Conservation (phyloP, 1,140 invertebrate genomes). For the Scaptomyza hsui region DNA sequence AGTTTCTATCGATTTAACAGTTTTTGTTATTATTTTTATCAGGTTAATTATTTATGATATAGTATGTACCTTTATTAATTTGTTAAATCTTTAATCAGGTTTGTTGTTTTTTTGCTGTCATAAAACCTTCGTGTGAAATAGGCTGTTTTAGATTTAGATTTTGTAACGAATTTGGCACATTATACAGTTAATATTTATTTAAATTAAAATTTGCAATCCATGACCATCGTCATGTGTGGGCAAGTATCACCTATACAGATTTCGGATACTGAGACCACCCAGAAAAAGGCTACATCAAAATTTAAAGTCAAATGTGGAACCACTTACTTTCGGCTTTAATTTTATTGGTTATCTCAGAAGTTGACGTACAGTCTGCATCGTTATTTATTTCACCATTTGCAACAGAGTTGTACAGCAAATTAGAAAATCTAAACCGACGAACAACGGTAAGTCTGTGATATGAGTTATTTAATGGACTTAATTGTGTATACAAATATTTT, state of each 20-base stretch:
- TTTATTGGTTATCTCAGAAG: conserved; percentile 12
- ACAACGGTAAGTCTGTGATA: conserved; percentile 43
- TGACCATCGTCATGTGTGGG: conserved; percentile 15
- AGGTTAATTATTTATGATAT: too few species aligned
- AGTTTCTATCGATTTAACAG: not conserved
- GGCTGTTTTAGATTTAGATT: not conserved
- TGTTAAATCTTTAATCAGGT: not conserved
- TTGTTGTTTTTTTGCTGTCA: not conserved
- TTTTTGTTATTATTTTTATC: not conserved
- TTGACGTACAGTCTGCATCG: conserved; percentile 15
- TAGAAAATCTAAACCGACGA: conserved; percentile 28
- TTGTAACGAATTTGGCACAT: not conserved
- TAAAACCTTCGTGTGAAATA: not conserved
- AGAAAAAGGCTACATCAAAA: conserved; percentile 1
- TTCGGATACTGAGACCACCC: conserved; percentile 5
- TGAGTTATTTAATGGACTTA: not conserved
- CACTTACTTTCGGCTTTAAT: conserved; percentile 15
- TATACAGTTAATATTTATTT: not conserved
- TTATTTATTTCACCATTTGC: conserved; percentile 5
- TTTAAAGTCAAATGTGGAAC: conserved; percentile 14
- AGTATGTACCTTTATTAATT: not conserved
- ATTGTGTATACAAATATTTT: not conserved
- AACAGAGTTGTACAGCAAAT: conserved; percentile 42
- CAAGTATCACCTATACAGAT: conserved; percentile 5
- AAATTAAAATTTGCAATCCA: not conserved